Evolutionary conservation across 1,140 invertebrate species (phyloP).

Genomic region (Reticulitermes speratus): DNA sequence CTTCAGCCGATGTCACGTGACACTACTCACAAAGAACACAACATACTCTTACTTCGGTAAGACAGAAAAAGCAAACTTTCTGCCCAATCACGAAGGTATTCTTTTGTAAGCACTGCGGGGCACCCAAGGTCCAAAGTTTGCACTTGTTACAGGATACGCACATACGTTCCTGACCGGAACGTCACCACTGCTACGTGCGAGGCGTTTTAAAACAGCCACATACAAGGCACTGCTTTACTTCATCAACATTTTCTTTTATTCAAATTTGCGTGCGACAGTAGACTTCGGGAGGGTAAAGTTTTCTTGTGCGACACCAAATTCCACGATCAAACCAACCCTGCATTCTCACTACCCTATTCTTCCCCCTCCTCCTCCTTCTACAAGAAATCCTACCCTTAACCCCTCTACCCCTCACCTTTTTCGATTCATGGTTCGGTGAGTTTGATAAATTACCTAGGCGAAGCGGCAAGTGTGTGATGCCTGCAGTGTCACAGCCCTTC

Average conservation of each 20-base stretch:
- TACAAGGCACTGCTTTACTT: background rate
- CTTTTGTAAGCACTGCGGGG: background rate
- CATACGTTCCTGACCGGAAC: background rate
- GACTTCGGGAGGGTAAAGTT: background rate
- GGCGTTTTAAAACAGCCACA: background rate
- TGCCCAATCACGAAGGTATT: background rate
- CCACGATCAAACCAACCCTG: background rate
- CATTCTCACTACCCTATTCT: background rate
- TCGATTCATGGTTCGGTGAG: conserved; percentile 17
- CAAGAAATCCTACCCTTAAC: conserved; percentile 7
- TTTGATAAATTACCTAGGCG: conserved; percentile 3
- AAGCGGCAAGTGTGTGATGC: background rate
- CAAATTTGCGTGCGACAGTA: conserved; percentile 15
- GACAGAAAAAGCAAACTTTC: background rate
- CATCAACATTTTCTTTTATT: conserved; percentile 10
- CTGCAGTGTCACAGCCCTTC: background rate
- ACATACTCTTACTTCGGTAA: background rate
- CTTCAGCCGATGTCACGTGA: no score
- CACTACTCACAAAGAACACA: background rate
- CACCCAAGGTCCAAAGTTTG: background rate
- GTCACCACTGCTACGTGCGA: background rate
- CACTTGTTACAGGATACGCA: background rate
- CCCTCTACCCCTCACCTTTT: background rate
- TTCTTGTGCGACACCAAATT: conserved; percentile 6
- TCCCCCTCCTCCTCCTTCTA: background rate